A percentile compares a stretch with the other conserved stretches of the same genome.
phyloP scores from a whole-genome alignment of 2,113 vertebrate genomes.

The Okapia johnstoni region DNA sequence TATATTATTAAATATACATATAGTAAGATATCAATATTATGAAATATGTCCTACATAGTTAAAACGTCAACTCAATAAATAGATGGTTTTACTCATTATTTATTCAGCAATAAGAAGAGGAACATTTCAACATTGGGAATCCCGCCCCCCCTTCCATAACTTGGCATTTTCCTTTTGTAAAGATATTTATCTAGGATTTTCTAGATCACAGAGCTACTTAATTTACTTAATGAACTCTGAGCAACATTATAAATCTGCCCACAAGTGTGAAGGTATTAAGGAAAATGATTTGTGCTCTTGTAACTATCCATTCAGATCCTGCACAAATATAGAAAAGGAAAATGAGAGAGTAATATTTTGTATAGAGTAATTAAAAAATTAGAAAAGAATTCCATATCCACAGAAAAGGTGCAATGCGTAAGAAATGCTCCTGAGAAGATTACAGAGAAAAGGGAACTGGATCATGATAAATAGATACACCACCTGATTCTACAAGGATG shows the following conservation, averaged over 20 bases:
- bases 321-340: conserved; percentile 24
- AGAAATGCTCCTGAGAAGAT: not conserved
- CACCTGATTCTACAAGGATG: not conserved
- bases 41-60: not conserved
- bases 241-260: not conserved
- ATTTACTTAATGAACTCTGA: not conserved
- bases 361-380: conserved; percentile 36
- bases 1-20: not conserved
- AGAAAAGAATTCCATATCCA: not conserved
- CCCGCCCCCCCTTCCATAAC: not conserved
- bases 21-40: not conserved
- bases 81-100: not conserved
- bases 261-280: not conserved
- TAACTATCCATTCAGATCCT: not conserved
- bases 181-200: not conserved
- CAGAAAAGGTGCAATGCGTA: not conserved
- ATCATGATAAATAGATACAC: not conserved
- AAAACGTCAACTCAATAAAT: not conserved
- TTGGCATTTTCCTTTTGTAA: not conserved
- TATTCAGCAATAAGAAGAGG: not conserved
- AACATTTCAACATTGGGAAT: not conserved
- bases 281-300: not conserved
- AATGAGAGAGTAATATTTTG: conserved; percentile 24
- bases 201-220: not conserved
- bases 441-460: not conserved